phyloP scores from a whole-genome alignment of 2,888 invertebrate species.

The Ochropleura leucogaster region DNA sequence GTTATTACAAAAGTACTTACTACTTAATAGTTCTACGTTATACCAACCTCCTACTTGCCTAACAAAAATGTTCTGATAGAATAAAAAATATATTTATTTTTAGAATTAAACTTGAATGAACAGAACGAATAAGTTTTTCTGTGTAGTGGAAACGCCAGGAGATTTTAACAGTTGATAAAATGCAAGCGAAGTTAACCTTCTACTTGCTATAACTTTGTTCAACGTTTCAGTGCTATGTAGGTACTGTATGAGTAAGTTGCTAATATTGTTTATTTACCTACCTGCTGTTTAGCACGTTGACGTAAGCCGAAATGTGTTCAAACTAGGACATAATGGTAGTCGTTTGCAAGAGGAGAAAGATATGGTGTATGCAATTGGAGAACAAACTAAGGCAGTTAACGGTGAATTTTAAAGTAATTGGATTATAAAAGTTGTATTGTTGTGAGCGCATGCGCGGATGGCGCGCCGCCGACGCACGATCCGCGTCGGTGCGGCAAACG shows the following conservation, averaged over 20 bases:
- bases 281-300: background rate
- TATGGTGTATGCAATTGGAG: background rate
- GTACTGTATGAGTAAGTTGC: background rate
- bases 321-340: background rate
- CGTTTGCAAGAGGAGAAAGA: background rate
- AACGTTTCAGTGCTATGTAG: background rate
- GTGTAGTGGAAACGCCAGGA: slow-evolving; percentile 4
- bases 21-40: background rate
- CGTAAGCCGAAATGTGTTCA: background rate
- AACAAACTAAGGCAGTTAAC: slow-evolving; percentile 20
- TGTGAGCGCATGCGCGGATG: slow-evolving; percentile 60
- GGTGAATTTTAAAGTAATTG: slow-evolving; percentile 37
- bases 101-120: slow-evolving; percentile 7
- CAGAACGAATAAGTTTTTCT: background rate
- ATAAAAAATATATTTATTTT: background rate
- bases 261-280: background rate
- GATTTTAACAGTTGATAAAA: slow-evolving; percentile 29
- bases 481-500: slow-evolving; percentile 67
- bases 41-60: background rate
- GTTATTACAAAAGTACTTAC: background rate
- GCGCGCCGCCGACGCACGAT: slow-evolving; percentile 57
- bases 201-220: slow-evolving; percentile 8
- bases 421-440: slow-evolving; percentile 55
- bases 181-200: slow-evolving; percentile 20
- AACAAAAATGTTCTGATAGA: background rate